phyloP scores from a whole-genome alignment of 2,113 vertebrate genomes.

The Poicephalus meyeri region DNA sequence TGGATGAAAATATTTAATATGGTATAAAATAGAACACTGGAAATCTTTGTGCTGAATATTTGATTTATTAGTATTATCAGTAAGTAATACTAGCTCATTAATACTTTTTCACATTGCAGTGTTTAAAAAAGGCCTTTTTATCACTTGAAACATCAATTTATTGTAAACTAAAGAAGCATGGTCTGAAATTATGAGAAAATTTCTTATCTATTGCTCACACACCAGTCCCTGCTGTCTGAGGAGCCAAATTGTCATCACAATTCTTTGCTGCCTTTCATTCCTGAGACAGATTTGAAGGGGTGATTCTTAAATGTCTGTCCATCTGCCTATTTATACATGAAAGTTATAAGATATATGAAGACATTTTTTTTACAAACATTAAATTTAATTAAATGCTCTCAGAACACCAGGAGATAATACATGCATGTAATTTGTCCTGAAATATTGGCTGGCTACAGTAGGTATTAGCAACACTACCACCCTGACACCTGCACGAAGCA shows the following conservation, averaged over 20 bases:
- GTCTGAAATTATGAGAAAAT: not conserved
- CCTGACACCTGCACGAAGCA: conserved; percentile 33
- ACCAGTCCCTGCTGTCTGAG: not conserved
- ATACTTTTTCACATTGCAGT: not conserved
- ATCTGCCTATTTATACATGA: not conserved
- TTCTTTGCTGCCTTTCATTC: not conserved
- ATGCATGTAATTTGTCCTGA: not conserved
- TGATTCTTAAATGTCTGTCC: not conserved
- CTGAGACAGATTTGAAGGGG: not conserved
- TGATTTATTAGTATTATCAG: not conserved
- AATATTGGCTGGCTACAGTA: not conserved
- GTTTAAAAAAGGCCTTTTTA: not conserved
- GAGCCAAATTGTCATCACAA: not conserved
- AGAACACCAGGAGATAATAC: not conserved
- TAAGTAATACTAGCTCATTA: not conserved
- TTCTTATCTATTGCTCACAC: not conserved
- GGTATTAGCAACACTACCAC: not conserved
- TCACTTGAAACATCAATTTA: not conserved
- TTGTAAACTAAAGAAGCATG: not conserved
- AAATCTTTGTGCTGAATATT: not conserved
- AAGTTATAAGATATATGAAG: not conserved
- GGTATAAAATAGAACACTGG: not conserved
- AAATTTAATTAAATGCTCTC: not conserved
- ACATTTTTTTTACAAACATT: not conserved
- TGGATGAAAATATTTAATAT: not conserved